These are phyloP conservation scores for Tauraco erythrolophus DNA, from an alignment of 2,113 vertebrate genomes.

Conservation along the genomic window DNA sequence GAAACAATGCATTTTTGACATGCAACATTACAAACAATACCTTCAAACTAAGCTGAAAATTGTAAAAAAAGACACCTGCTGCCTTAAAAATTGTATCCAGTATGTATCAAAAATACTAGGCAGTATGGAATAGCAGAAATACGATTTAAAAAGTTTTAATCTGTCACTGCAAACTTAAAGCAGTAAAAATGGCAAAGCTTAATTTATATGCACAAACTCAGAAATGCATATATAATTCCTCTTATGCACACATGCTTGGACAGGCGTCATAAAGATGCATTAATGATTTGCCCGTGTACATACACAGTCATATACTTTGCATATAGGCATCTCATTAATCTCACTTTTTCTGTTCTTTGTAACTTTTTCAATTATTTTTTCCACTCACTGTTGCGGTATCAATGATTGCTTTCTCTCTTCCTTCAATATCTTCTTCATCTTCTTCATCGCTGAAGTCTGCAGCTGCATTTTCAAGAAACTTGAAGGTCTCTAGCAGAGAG, in stretches of 20 bases:
- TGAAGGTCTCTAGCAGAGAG: constrained; percentile 91
- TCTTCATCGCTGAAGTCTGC: constrained; percentile 96
- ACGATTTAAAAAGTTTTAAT: not conserved
- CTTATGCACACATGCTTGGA: constrained; percentile 37
- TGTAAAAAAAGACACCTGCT: not conserved
- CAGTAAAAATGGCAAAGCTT: not conserved
- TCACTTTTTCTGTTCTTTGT: constrained; percentile 55
- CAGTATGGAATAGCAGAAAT: not conserved
- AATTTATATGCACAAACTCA: not conserved
- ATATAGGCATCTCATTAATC: constrained; percentile 50
- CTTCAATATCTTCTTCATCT: constrained; percentile 93
- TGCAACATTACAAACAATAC: not conserved
- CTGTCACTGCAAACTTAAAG: not conserved
- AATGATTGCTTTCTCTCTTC: constrained; percentile 87
- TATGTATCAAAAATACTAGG: not conserved
- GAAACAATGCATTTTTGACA: not conserved
- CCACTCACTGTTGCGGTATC: constrained; percentile 91
- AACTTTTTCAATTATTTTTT: constrained; percentile 68
- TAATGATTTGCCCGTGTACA: constrained; percentile 48
- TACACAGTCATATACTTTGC: constrained; percentile 42
- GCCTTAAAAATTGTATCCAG: not conserved
- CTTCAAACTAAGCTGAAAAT: not conserved
- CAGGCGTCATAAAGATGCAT: constrained; percentile 50
- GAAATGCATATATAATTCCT: not conserved
- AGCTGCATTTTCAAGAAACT: constrained; percentile 92